Conservation (phyloP, 2,113 vertebrate species). For the Microtus montanus region DNA sequence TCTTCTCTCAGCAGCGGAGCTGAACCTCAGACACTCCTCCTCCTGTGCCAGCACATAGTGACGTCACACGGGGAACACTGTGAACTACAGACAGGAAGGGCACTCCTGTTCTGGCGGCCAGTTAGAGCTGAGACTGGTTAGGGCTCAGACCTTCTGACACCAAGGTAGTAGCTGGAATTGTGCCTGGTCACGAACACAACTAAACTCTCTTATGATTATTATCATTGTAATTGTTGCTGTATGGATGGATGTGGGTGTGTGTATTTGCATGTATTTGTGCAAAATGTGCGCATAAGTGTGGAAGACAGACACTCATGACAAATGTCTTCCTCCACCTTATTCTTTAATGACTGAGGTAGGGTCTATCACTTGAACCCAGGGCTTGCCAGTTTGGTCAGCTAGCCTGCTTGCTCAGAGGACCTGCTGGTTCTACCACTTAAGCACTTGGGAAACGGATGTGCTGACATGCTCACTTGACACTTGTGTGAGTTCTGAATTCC, state of each 20-base stretch:
- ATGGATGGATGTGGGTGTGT: not conserved
- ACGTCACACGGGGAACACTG: not conserved
- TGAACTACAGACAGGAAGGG: not conserved
- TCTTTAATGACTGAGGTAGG: not conserved
- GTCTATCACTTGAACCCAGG: not conserved
- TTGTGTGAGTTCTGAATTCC: not conserved
- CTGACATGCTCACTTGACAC: too few species aligned
- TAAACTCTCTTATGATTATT: not conserved
- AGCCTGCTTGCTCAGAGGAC: not conserved
- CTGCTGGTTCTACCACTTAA: not conserved
- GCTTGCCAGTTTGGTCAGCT: not conserved
- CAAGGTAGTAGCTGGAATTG: not conserved
- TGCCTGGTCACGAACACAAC: not conserved
- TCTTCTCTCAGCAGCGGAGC: constrained; percentile 21
- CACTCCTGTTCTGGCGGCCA: not conserved
- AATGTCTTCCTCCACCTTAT: not conserved
- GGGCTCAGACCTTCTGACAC: not conserved
- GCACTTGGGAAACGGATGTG: not conserved
- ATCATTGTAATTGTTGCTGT: not conserved
- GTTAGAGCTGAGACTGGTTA: not conserved
- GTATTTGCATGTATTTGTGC: not conserved
- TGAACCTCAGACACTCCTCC: not conserved
- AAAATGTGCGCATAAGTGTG: not conserved
- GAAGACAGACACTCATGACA: not conserved
- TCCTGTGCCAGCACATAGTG: not conserved